Evolutionary conservation across 1,140 invertebrate species (phyloP).

Genomic region (Platorchestia sp.): DNA sequence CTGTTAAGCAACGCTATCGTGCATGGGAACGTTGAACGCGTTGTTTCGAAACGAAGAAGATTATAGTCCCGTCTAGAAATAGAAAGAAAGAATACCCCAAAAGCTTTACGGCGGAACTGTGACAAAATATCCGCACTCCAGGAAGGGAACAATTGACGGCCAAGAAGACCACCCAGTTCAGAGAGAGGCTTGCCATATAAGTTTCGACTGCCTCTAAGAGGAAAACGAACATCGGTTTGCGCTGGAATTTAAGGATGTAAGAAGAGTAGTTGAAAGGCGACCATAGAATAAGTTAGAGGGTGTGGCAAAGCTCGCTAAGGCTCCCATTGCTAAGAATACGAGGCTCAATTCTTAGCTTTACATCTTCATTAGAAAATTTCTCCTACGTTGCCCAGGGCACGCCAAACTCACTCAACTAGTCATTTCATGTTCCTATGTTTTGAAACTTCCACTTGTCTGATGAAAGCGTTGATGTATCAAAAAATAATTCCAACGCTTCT

Average conservation of each 20-base stretch:
- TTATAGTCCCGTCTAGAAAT: neutral
- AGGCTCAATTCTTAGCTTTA: neutral
- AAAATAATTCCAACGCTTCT: neutral
- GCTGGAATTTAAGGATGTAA: neutral
- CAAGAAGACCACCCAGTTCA: neutral
- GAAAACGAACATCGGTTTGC: neutral
- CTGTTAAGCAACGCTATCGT: neutral
- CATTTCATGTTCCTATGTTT: neutral
- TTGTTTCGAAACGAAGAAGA: neutral
- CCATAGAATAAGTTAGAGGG: neutral
- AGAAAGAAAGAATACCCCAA: neutral
- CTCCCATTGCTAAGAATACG: neutral
- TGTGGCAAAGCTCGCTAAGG: neutral
- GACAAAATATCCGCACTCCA: neutral
- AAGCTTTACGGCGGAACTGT: neutral
- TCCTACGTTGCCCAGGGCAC: neutral
- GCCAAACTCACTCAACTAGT: neutral
- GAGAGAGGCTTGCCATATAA: neutral
- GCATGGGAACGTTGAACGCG: neutral
- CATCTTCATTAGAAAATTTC: neutral
- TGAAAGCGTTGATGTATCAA: neutral
- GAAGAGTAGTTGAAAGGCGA: neutral
- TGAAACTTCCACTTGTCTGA: neutral
- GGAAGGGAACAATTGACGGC: neutral
- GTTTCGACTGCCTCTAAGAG: neutral